Base-by-base conservation (phyloP, 1,140 invertebrate species). In the Drosophila serrata region DNA sequence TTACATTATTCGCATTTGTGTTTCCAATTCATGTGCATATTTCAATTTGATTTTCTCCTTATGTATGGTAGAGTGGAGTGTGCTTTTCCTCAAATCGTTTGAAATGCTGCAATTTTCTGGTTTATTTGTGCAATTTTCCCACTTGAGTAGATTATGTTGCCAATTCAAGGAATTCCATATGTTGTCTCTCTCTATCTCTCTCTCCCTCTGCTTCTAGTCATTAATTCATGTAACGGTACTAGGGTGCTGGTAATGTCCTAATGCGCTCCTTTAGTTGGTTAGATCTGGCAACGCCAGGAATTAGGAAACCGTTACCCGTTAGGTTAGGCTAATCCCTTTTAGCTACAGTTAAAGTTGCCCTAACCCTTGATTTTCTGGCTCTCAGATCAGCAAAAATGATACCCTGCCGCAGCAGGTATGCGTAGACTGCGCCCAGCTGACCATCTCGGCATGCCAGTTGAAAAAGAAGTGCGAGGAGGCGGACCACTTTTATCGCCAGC, bases 381-480 rank as follows among this genome's bases (percentile, higher is more conserved):
- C 48, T 33, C 33, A 92, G 91, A 92, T 92, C 46, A 64, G 85
- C 33, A 87, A 92, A 60, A 91, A 88, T 24, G 91, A 92, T 63
- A 80, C 82, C 4, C 62, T 92, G 49, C 91, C 91, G 40, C 91
- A 92, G 48, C 91, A 92, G 76, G 88, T 92, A 33, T 92, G 91
- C 45, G 73, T 92, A 7, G 69, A 58, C 11, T 92, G 91, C 73
- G 91, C 91, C 48, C 91, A 92, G 74, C 79, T 82, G 17, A 90
- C 77, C 12, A 90, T 92, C 8, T 92, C 90, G 48, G 91, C 91
- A 13, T 92, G 91, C 56, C 57, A 82, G 40, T 80, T 92, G 56
- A 92, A 92, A 35, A 91, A 92, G 62, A 92, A 91, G 48, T 92
- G 91, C 75, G 91, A 92, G 76, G 91, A 92, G 74, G 82, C 91